Conservation (phyloP, 2,797 vertebrate genomes). For the Geotrypetes seraphini region DNA sequence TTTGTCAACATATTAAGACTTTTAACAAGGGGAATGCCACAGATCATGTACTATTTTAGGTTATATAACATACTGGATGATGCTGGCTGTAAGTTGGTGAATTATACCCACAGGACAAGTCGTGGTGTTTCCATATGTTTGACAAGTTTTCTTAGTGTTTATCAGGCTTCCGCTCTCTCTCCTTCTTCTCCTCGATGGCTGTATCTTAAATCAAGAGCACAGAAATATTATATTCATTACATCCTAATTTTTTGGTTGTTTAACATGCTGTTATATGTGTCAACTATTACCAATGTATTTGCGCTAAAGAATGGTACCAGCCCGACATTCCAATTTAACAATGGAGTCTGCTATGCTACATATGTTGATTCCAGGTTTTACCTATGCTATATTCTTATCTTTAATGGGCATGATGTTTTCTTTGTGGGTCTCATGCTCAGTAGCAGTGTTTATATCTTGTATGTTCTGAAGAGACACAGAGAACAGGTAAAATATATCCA, state of each 20-base stretch:
- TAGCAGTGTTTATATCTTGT: background rate
- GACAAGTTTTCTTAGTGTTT: background rate
- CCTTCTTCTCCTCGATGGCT: background rate
- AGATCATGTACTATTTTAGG: background rate
- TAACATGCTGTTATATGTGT: background rate
- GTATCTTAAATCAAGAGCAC: background rate
- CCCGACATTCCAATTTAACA: too few species aligned
- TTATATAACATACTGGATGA: background rate
- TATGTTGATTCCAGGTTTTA: background rate
- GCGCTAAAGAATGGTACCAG: too few species aligned
- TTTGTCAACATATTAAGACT: background rate
- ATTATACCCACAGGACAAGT: background rate
- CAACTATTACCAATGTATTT: too few species aligned
- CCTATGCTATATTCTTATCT: background rate
- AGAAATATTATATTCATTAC: background rate
- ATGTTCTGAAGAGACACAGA: background rate
- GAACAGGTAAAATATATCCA: background rate
- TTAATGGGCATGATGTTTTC: background rate
- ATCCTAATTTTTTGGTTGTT: background rate
- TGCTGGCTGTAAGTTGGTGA: background rate
- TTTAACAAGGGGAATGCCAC: background rate
- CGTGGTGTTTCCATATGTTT: background rate
- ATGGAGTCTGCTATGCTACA: background rate
- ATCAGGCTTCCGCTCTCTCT: background rate
- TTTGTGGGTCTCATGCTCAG: background rate